phyloP scores from a whole-genome alignment of 1,140 invertebrate genomes.

The Aphidius gifuensis region DNA sequence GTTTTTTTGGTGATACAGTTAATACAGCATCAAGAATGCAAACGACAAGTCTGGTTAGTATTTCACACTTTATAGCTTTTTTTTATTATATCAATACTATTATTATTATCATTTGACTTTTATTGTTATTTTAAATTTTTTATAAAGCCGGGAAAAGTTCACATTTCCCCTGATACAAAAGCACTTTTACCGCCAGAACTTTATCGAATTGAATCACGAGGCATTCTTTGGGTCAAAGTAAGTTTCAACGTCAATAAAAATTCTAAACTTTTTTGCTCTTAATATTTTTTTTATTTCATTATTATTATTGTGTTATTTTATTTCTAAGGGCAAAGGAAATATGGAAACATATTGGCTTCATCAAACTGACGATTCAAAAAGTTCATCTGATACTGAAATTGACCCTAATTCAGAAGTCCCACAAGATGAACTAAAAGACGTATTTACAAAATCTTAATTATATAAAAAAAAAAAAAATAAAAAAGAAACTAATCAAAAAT shows the following conservation, averaged over 20 bases:
- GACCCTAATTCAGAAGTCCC: too few species aligned
- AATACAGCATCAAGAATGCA: slow-evolving; percentile 87
- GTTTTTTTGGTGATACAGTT: slow-evolving; percentile 84
- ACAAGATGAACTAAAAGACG: too few species aligned
- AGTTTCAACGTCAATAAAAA: slow-evolving; percentile 11
- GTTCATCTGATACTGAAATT: too few species aligned
- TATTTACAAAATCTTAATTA: too few species aligned
- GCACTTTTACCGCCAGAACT: slow-evolving; percentile 60
- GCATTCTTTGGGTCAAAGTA: slow-evolving; percentile 75
- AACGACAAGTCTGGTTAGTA: slow-evolving; percentile 66
- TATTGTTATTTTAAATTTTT: neutral
- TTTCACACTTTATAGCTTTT: slow-evolving; percentile 3
- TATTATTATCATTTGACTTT: neutral
- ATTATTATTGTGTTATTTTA: slow-evolving; percentile 1
- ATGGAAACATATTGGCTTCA: slow-evolving; percentile 83
- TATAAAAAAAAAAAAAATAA: too few species aligned
- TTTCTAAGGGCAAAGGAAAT: slow-evolving; percentile 76
- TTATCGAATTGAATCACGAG: slow-evolving; percentile 65
- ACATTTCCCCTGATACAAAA: slow-evolving; percentile 68
- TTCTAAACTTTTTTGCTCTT: neutral
- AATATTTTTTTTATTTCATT: neutral
- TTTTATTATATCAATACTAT: neutral
- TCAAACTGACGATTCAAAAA: slow-evolving; percentile 51
- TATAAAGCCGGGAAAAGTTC: slow-evolving; percentile 67
- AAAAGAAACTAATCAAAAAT: too few species aligned